phyloP scores from a whole-genome alignment of 2,113 vertebrate species.

The Melanerpes formicivorus region DNA sequence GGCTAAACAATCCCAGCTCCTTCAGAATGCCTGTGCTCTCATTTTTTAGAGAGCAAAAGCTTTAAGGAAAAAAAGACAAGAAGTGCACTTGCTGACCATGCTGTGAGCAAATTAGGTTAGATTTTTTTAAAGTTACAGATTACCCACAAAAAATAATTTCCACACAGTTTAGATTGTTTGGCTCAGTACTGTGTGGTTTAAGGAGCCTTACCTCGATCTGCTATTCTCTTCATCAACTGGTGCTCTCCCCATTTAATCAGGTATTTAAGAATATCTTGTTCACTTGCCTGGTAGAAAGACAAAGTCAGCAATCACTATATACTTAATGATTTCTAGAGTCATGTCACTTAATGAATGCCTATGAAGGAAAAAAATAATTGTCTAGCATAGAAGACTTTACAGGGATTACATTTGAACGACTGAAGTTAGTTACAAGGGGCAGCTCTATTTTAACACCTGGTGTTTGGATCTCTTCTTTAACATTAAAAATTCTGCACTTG shows the following conservation, averaged over 20 bases:
- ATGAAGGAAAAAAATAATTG: not conserved
- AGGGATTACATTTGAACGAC: not conserved
- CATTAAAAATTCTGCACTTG: not conserved
- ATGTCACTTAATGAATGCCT: not conserved
- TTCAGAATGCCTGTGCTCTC: not conserved
- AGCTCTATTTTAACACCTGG: not conserved
- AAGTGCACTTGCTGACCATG: not conserved
- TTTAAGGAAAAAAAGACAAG: not conserved
- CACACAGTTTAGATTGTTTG: not conserved
- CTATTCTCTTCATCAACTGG: conserved; percentile 98
- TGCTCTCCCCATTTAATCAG: conserved; percentile 98
- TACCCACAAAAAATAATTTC: not conserved
- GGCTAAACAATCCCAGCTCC: not conserved
- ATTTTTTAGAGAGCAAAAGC: not conserved
- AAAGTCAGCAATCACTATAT: not conserved
- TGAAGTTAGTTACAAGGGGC: not conserved
- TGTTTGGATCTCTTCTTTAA: not conserved
- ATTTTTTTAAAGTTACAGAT: not conserved
- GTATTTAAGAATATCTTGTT: conserved; percentile 98
- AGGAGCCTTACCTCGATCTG: conserved; percentile 91
- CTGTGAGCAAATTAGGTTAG: not conserved
- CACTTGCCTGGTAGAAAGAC: conserved; percentile 88
- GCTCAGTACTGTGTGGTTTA: not conserved
- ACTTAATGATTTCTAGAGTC: not conserved
- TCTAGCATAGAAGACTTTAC: not conserved